Evolutionary conservation across 92 coral and sea anemone genomes (phyloP).

Genomic region (Bergia sp.): DNA sequence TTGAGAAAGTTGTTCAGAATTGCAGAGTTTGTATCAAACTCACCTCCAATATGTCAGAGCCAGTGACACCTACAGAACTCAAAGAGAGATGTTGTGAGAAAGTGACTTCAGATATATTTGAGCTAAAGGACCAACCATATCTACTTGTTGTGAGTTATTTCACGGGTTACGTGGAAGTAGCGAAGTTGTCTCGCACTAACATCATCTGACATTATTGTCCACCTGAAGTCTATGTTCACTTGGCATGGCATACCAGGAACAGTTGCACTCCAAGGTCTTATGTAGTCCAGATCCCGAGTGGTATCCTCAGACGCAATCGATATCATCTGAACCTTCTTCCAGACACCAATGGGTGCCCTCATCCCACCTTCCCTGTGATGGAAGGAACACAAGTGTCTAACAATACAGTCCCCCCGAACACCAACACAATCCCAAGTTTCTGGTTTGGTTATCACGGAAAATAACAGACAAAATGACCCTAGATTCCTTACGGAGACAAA

Average conservation of each 20-base stretch:
- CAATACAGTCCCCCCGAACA: not conserved
- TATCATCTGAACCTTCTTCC: not conserved
- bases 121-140: conserved; percentile 4
- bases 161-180: too few species aligned
- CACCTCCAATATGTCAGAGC: not conserved
- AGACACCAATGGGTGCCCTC: not conserved
- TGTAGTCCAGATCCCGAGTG: not conserved
- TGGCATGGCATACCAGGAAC: conserved; percentile 43
- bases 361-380: not conserved
- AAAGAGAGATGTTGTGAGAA: conserved; percentile 37
- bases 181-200: not conserved
- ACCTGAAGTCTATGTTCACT: conserved; percentile 42
- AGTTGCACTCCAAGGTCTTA: not conserved
- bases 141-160: not conserved
- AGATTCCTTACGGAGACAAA: too few species aligned
- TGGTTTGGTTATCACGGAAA: too few species aligned
- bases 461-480: too few species aligned
- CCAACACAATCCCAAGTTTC: not conserved
- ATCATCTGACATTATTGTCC: conserved; percentile 13
- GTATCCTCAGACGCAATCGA: not conserved
- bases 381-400: not conserved
- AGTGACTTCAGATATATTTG: too few species aligned
- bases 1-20: conserved; percentile 24
- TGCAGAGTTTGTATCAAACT: conserved; percentile 37
- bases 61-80: conserved; percentile 35